phyloP scores from a whole-genome alignment of 2,797 vertebrate genomes.

The Anomalospiza imberbis region DNA sequence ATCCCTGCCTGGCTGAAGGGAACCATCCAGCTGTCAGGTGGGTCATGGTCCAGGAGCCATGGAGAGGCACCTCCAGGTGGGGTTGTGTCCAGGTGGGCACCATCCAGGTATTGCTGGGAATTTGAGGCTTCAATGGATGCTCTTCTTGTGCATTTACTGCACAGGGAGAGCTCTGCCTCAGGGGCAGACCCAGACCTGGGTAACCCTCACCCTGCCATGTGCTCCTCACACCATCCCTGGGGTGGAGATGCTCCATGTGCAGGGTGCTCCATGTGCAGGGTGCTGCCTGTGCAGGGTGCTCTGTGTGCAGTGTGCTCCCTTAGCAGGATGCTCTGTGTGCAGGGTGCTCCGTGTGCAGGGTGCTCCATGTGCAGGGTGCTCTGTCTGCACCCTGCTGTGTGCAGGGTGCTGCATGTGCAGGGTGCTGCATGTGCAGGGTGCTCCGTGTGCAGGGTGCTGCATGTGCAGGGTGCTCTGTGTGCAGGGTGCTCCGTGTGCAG shows the following conservation, averaged over 20 bases:
- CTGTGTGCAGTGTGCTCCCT: fast-evolving
- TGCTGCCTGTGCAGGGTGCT: too few species aligned
- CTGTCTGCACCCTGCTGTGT: too few species aligned
- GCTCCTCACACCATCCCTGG: neutral
- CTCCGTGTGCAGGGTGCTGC: too few species aligned
- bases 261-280: neutral
- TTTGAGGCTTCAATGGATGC: neutral
- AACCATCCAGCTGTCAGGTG: neutral
- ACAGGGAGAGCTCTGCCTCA: neutral
- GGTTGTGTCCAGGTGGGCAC: neutral
- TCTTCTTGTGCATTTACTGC: neutral
- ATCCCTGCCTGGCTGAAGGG: neutral
- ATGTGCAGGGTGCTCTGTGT: too few species aligned
- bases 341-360: neutral
- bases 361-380: neutral
- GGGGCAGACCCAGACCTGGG: neutral
- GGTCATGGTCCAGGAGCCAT: fast-evolving
- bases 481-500: too few species aligned
- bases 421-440: too few species aligned
- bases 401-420: fast-evolving
- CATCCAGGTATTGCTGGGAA: neutral
- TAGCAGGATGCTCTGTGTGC: neutral
- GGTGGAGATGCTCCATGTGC: fast-evolving
- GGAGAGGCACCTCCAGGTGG: neutral
- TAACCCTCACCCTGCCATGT: neutral